Conservation (phyloP, 92 coral and sea anemone genomes). For the Phenganax subtilis region DNA sequence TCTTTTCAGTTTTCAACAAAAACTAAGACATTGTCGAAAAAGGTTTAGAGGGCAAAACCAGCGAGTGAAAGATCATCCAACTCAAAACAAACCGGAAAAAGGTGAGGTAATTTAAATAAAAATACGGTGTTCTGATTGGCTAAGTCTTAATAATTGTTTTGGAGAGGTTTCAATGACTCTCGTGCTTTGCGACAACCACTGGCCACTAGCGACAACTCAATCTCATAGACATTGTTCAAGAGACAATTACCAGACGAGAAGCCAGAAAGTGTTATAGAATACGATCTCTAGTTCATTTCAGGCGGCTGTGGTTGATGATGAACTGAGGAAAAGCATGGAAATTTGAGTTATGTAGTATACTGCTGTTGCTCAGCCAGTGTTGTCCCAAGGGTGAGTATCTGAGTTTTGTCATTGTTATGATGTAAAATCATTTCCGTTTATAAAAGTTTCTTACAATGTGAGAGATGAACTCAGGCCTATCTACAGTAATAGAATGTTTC, state of each 20-base stretch:
- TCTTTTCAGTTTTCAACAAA: not conserved
- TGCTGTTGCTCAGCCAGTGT: not conserved
- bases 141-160: constrained; percentile 13
- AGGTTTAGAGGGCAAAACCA: not conserved
- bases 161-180: constrained; percentile 7
- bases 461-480: not conserved
- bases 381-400: constrained; percentile 2
- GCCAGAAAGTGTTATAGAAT: not conserved
- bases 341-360: not conserved
- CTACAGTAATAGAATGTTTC: not conserved
- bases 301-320: not conserved
- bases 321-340: not conserved
- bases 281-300: not conserved
- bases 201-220: too few species aligned
- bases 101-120: constrained; percentile 31
- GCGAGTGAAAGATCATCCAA: not conserved
- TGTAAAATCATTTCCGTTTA: constrained; percentile 14
- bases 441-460: not conserved
- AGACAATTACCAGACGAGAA: constrained; percentile 5
- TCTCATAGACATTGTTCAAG: not conserved
- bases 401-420: constrained; percentile 9
- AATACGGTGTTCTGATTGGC: constrained; percentile 27
- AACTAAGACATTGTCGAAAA: not conserved
- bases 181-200: constrained; percentile 10
- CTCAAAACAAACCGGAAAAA: constrained; percentile 32